phyloP scores from a whole-genome alignment of 2,797 vertebrate species.

The Myotis daubentonii region DNA sequence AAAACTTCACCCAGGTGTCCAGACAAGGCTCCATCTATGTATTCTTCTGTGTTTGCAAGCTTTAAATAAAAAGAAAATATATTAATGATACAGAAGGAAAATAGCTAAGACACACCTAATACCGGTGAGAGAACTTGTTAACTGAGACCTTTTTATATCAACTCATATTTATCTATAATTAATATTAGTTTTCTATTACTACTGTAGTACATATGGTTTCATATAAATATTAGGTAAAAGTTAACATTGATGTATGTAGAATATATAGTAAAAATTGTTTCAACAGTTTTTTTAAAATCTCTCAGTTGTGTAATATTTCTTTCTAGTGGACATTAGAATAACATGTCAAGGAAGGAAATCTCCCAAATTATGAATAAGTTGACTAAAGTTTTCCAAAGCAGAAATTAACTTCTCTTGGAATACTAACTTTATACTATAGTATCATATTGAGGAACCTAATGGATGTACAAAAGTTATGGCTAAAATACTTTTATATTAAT shows the following conservation, averaged over 20 bases:
- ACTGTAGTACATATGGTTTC: slow-evolving; percentile 11
- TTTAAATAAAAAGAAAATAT: slow-evolving; percentile 74
- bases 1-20: slow-evolving; percentile 98
- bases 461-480: neutral
- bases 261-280: slow-evolving; percentile 70
- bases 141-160: slow-evolving; percentile 18
- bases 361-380: slow-evolving; percentile 21
- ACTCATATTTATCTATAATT: neutral
- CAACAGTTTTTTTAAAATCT: slow-evolving; percentile 21
- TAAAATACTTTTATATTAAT: slow-evolving; percentile 33
- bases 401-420: neutral
- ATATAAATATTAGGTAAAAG: slow-evolving; percentile 43
- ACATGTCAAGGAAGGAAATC: neutral
- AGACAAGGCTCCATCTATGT: slow-evolving; percentile 95
- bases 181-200: slow-evolving; percentile 38
- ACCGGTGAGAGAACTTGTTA: slow-evolving; percentile 19
- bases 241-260: slow-evolving; percentile 20
- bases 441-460: neutral
- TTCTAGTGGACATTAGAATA: neutral
- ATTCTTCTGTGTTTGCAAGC: slow-evolving; percentile 99
- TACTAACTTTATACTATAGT: neutral
- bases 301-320: neutral
- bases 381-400: slow-evolving; percentile 3
- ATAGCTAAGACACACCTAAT: neutral
- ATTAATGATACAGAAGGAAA: neutral